A percentile compares a stretch with the other conserved stretches of the same genome.
phyloP scores from a whole-genome alignment of 2,888 invertebrate species.

The Scaptomyza caliginosa region DNA sequence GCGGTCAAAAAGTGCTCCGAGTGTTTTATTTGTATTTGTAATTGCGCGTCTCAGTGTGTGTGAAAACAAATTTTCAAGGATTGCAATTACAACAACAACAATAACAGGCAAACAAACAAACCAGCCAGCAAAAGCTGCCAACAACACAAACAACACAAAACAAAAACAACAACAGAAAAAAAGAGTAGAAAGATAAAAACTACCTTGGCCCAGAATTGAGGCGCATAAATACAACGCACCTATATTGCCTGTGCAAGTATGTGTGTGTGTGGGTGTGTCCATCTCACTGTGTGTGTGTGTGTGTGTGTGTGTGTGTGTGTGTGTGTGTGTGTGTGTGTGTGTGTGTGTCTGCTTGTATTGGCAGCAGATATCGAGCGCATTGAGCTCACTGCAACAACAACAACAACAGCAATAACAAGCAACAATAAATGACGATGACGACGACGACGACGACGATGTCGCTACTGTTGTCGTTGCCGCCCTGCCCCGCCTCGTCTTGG shows the following conservation, averaged over 20 bases:
- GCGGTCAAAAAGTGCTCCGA: slow-evolving; percentile 49
- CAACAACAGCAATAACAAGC: slow-evolving; percentile 47
- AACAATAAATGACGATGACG: slow-evolving; percentile 62
- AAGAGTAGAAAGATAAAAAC: slow-evolving; percentile 78
- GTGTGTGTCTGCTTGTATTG: slow-evolving; percentile 53
- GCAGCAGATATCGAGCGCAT: slow-evolving; percentile 69
- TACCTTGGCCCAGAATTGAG: slow-evolving; percentile 80
- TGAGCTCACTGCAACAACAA: slow-evolving; percentile 42
- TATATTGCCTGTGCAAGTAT: slow-evolving; percentile 54
- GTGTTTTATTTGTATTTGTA: slow-evolving; percentile 50
- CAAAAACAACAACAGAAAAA: slow-evolving; percentile 32
- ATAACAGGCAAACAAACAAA: slow-evolving; percentile 33
- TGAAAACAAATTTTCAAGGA: slow-evolving; percentile 64
- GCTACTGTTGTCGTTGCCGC: slow-evolving; percentile 22
- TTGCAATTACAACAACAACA: slow-evolving; percentile 66
- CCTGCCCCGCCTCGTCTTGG: slow-evolving; percentile 8
- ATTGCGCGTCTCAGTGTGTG: slow-evolving; percentile 38
- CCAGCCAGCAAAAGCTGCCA: slow-evolving; percentile 51
- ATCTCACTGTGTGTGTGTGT: too few relatives aligned
- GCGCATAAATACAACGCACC: slow-evolving; percentile 70
- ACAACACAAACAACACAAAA: slow-evolving; percentile 33
- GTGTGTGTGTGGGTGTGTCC: slow-evolving; percentile 39
- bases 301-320: slow-evolving; percentile 41
- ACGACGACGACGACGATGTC: slow-evolving; percentile 38
- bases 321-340: slow-evolving; percentile 42